These are phyloP conservation scores for Macrotrachela quadricornifera DNA, from an alignment of 1,140 invertebrate genomes.

Conservation along the genomic window DNA sequence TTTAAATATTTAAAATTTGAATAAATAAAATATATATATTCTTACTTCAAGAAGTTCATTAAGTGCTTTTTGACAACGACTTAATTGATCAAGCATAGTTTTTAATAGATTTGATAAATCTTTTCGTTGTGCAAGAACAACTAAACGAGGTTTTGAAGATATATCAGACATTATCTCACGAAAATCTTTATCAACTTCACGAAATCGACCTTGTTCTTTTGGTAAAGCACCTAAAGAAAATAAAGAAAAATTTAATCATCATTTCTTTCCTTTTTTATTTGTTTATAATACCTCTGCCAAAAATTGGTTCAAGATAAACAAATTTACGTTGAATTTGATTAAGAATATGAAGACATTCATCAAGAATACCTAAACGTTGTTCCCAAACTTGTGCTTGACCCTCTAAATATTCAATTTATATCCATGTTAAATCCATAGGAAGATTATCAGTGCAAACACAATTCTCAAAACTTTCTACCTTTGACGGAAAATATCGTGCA, in stretches of 20 bases:
- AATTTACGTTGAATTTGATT: conserved; percentile 75
- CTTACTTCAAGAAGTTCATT: conserved; percentile 76
- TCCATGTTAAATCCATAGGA: too few species aligned
- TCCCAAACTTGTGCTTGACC: conserved; percentile 64
- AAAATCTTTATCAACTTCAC: conserved; percentile 66
- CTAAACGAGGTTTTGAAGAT: conserved; percentile 51
- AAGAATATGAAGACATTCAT: conserved; percentile 47
- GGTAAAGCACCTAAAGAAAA: conserved; percentile 53
- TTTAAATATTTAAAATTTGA: too few species aligned
- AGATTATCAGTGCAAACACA: too few species aligned
- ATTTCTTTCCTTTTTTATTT: too few species aligned
- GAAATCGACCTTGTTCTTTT: conserved; percentile 58
- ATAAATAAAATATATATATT: neutral
- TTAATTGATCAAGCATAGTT: conserved; percentile 61
- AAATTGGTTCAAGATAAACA: conserved; percentile 93
- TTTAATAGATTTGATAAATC: conserved; percentile 50
- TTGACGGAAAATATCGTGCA: too few species aligned
- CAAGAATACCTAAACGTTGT: conserved; percentile 48
- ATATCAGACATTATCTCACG: conserved; percentile 40
- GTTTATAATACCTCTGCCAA: too few species aligned
- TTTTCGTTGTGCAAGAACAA: conserved; percentile 51
- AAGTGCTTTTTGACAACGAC: conserved; percentile 72
- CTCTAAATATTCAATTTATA: too few species aligned
- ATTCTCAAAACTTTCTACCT: too few species aligned
- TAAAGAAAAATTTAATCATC: too few species aligned